These are phyloP conservation scores for Scaptodrosophila latifasciaeformis DNA, from an alignment of 2,888 invertebrate genomes.

Conservation along the genomic window DNA sequence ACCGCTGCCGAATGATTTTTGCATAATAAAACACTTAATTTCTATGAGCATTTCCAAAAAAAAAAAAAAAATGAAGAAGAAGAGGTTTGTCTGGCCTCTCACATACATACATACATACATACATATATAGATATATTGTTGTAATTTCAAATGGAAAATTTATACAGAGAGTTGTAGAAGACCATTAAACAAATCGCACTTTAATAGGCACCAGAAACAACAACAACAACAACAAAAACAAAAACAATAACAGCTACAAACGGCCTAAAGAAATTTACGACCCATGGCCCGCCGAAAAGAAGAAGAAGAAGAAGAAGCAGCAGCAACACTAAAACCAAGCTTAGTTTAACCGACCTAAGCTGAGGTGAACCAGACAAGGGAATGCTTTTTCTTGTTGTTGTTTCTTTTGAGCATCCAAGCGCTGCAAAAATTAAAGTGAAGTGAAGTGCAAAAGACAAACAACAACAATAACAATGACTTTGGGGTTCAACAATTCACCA, in stretches of 20 bases:
- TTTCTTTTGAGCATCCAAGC: conserved; percentile 53
- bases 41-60: conserved; percentile 63
- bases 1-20: conserved; percentile 51
- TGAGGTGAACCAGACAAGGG: conserved; percentile 2
- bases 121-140: no score
- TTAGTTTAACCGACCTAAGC: conserved; percentile 32
- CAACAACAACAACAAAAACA: conserved; percentile 17
- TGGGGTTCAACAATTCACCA: conserved; percentile 43
- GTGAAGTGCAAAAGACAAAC: conserved; percentile 70
- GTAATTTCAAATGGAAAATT: conserved; percentile 70
- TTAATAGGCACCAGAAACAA: conserved; percentile 58
- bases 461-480: conserved; percentile 53
- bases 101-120: no score
- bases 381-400: neutral
- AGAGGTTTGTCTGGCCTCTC: no score
- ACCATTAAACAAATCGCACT: conserved; percentile 73
- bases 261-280: conserved; percentile 56
- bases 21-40: conserved; percentile 73
- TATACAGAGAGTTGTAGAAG: conserved; percentile 64
- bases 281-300: conserved; percentile 26
- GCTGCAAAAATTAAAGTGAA: conserved; percentile 67
- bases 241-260: conserved; percentile 4
- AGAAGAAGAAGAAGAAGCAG: conserved; percentile 13
- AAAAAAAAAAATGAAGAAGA: neutral
- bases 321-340: conserved; percentile 30